A percentile compares a stretch with the other conserved stretches of the same genome.
phyloP scores from a whole-genome alignment of 2,888 invertebrate genomes.

The Autographa gamma region DNA sequence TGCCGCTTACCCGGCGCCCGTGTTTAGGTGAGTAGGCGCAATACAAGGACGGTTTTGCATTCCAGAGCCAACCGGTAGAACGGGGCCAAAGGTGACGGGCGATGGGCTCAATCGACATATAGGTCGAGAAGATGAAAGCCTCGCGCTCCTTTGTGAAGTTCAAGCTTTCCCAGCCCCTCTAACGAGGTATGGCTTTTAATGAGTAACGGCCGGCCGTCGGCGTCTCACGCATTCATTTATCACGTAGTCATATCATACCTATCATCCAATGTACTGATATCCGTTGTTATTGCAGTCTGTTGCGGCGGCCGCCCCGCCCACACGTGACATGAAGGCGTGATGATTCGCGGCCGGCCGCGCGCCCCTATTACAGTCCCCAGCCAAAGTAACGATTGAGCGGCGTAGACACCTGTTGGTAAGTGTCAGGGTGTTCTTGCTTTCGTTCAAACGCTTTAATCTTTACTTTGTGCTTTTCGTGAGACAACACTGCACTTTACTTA shows the following conservation, averaged over 20 bases:
- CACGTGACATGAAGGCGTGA: conserved; percentile 85
- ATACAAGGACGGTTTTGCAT: conserved; percentile 75
- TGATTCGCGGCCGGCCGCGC: conserved; percentile 87
- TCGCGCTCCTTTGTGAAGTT: conserved; percentile 93
- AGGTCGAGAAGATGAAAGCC: conserved; percentile 81
- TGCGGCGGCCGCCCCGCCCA: conserved; percentile 81
- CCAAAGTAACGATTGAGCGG: conserved; percentile 88
- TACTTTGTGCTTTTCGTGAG: conserved; percentile 87
- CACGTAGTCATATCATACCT: conserved; percentile 80
- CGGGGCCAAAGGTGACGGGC: conserved; percentile 91
- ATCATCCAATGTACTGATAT: conserved; percentile 84
- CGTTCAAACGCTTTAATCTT: conserved; percentile 86
- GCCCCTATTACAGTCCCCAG: conserved; percentile 79
- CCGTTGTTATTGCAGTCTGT: conserved; percentile 87
- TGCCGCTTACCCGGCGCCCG: conserved; percentile 91
- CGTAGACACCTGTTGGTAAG: conserved; percentile 88
- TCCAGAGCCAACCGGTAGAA: conserved; percentile 92
- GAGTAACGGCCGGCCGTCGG: conserved; percentile 76
- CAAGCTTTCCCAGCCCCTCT: conserved; percentile 94
- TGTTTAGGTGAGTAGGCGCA: conserved; percentile 91
- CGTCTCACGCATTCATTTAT: conserved; percentile 86
- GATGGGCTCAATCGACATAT: conserved; percentile 89
- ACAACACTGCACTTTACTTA: conserved; percentile 73
- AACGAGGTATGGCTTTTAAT: conserved; percentile 91
- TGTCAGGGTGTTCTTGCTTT: conserved; percentile 88